Percentiles rank a stretch among this genome's conserved stretches.
Evolutionary conservation across 2,113 vertebrate species (phyloP).

Genomic region (Echinops telfairi): DNA sequence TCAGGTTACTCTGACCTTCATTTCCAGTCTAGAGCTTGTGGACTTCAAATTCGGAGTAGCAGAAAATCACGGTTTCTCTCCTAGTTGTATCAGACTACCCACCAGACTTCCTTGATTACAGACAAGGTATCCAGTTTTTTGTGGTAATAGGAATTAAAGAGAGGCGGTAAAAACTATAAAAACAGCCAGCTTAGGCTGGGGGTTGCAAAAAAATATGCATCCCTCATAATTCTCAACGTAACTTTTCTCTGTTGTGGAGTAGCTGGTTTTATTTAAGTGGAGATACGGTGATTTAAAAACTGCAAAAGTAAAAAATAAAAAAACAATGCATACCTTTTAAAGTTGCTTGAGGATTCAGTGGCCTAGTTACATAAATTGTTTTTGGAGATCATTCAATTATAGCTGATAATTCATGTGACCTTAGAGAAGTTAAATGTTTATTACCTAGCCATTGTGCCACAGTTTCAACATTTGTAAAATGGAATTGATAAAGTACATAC

Average conservation of each 20-base stretch:
- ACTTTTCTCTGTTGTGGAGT: conserved; percentile 7
- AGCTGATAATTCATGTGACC: not conserved
- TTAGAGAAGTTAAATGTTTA: conserved; percentile 3
- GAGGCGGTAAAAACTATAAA: conserved; percentile 21
- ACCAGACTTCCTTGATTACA: conserved; percentile 49
- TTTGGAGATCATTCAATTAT: not conserved
- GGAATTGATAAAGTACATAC: conserved; percentile 33
- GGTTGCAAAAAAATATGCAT: not conserved
- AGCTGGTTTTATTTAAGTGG: conserved; percentile 48
- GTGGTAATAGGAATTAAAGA: conserved; percentile 12
- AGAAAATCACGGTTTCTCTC: conserved; percentile 9
- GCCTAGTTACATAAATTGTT: not conserved
- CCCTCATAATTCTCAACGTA: conserved; percentile 47
- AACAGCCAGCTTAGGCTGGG: conserved; percentile 40
- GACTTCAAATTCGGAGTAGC: conserved; percentile 40
- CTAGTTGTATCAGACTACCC: not conserved
- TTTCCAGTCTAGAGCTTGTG: not conserved
- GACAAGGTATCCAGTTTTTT: conserved; percentile 21
- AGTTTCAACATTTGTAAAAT: conserved; percentile 50
- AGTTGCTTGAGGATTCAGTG: conserved; percentile 24
- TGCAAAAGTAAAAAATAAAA: not conserved
- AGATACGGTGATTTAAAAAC: not conserved
- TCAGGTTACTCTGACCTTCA: not conserved
- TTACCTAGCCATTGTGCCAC: conserved; percentile 7
- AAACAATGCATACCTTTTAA: not conserved